Percentiles rank a stretch among this genome's conserved stretches.
These are phyloP conservation scores for Spheniscus humboldti DNA, from an alignment of 2,797 vertebrate species.

Conservation along the genomic window DNA sequence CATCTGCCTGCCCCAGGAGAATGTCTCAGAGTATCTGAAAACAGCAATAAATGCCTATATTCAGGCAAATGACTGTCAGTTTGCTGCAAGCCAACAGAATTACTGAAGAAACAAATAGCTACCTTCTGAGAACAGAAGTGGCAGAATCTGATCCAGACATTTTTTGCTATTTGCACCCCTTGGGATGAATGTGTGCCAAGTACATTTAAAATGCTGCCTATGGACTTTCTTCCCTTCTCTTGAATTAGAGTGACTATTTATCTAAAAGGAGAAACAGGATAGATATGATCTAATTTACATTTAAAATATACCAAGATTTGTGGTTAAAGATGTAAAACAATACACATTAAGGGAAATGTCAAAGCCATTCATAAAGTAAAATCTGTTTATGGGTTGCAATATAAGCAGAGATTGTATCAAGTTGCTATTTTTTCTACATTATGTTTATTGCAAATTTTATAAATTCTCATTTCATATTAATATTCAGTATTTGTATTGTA, in stretches of 20 bases:
- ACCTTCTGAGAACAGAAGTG: neutral
- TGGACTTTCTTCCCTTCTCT: neutral
- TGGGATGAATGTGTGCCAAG: neutral
- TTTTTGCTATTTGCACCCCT: neutral
- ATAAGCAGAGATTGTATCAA: constrained; percentile 22
- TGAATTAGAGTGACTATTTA: constrained; percentile 21
- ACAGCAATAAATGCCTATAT: neutral
- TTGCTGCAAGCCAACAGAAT: neutral
- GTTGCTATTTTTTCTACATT: constrained; percentile 46
- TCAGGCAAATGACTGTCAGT: neutral
- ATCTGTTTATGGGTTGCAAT: constrained; percentile 42
- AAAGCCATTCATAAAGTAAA: constrained; percentile 46
- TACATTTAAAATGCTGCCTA: neutral
- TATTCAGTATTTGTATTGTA: constrained; percentile 73
- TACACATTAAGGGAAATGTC: constrained; percentile 48
- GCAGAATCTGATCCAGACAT: neutral
- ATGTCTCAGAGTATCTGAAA: neutral
- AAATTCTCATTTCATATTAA: constrained; percentile 75
- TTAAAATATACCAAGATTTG: constrained; percentile 37
- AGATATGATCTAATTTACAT: constrained; percentile 32
- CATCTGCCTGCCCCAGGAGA: neutral
- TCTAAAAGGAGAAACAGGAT: constrained; percentile 15
- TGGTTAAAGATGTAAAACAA: constrained; percentile 50
- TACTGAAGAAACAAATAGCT: neutral
- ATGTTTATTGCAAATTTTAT: constrained; percentile 46